Evolutionary conservation across 1,140 invertebrate species (phyloP).

Genomic region (Melipona quadrifasciata): DNA sequence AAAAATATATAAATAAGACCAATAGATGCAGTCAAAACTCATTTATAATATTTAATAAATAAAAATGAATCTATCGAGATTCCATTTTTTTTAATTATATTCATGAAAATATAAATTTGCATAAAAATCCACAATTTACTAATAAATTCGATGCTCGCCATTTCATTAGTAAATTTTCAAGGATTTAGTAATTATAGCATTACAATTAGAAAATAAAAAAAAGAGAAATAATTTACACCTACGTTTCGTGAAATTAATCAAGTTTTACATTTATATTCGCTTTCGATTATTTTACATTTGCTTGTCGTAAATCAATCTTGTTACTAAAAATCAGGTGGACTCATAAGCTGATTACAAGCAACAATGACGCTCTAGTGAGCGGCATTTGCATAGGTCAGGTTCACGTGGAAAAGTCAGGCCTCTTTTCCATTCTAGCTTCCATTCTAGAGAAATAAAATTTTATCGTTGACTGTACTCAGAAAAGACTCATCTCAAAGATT

Average conservation of each 20-base stretch:
- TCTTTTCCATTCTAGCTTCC: not conserved
- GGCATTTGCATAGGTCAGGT: not conserved
- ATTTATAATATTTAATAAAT: no score
- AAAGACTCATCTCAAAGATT: conserved; percentile 51
- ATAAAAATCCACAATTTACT: not conserved
- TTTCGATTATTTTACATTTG: not conserved
- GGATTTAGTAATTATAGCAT: not conserved
- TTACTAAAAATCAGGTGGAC: no score
- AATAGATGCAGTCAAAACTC: no score
- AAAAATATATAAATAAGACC: no score
- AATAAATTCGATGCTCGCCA: not conserved
- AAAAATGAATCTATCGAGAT: no score
- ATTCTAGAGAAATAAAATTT: not conserved
- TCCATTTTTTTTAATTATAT: no score
- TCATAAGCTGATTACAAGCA: not conserved
- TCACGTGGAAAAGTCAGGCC: not conserved
- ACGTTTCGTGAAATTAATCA: not conserved
- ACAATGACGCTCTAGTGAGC: not conserved
- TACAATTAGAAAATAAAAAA: accelerated
- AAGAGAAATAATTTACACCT: not conserved
- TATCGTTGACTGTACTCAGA: conserved; percentile 53
- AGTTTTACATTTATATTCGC: no score
- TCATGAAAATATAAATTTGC: no score
- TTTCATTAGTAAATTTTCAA: not conserved
- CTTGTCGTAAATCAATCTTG: not conserved